Evolutionary conservation across 2,113 vertebrate genomes (phyloP), one percentile per base, ranked within the genome.

Genomic region (Dunckerocampus dactyliophorus): DNA sequence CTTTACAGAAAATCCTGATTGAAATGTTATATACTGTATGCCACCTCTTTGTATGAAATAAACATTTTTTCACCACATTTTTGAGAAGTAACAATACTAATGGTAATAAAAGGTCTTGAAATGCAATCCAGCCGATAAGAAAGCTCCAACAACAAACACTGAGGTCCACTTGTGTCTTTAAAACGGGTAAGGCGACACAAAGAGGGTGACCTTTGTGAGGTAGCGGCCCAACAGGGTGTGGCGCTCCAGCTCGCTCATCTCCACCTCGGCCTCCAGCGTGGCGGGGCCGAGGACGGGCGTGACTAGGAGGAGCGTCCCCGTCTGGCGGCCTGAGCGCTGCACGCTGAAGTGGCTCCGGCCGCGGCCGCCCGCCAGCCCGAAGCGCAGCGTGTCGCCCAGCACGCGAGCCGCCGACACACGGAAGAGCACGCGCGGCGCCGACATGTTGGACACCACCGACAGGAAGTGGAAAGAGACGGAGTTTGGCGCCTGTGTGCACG

Each of bases 401-500:
- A 89, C 69, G 0, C 82, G 89, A 0, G 87, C 88, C 4, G 92
- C 91, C 1, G 93, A 91, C 87, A 94, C 87, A 50, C 88, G 90
- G 83, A 96, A 92, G 58, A 96, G 91, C 46, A 93, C 72, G 0
- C 83, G 82, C 0, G 93, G 93, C 47, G 88, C 86, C 0, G 88
- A 82, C 72, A 88, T 86, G 88, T 93, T 94, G 68, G 94, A 92
- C 57, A 91, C 90, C 49, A 94, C 74, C 0, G 91, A 83, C 71
- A 94, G 86, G 85, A 90, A 94, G 81, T 94, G 93, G 84, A 93
- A 94, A 71, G 90, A 93, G 82, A 95, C 80, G 20, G 93, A 94
- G 79, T 77, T 87, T 14, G 93, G 90, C 0, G 93, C 90, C 65
- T 88, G 85, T 1, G 62, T 57, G 75, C 94, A 95, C 7, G 75